These are phyloP conservation scores for Nephrotoma flavescens DNA, from an alignment of 2,888 invertebrate species.

Conservation along the genomic window DNA sequence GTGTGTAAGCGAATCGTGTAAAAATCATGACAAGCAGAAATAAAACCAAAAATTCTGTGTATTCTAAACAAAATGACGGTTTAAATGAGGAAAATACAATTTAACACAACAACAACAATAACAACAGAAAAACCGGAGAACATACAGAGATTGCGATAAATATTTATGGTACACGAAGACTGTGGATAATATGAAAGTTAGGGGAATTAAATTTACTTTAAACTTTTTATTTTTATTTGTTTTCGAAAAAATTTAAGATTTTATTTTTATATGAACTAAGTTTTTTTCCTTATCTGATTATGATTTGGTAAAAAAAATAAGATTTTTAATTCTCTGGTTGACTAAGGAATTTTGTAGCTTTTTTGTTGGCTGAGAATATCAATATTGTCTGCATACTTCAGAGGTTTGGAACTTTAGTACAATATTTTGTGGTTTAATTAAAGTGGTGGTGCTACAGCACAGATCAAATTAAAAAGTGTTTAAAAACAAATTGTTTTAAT, in stretches of 20 bases:
- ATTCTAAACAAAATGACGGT: neutral
- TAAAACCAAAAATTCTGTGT: neutral
- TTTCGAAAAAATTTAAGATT: neutral
- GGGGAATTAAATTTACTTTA: neutral
- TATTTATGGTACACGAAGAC: neutral
- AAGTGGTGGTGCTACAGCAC: no score
- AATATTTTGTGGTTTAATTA: no score
- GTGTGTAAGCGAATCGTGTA: neutral
- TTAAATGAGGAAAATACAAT: neutral
- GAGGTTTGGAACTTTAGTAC: no score
- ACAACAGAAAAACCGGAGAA: neutral
- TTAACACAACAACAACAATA: neutral
- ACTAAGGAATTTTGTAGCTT: neutral
- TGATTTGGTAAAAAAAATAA: neutral
- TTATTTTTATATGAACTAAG: neutral
- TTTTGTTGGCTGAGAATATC: neutral
- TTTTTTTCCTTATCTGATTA: neutral
- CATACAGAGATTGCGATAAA: neutral
- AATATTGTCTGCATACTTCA: no score
- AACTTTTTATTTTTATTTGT: neutral
- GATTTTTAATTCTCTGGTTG: neutral
- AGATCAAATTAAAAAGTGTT: no score
- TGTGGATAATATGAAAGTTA: neutral
- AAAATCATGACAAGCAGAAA: neutral
- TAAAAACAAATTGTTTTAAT: no score